Conservation (phyloP, 2,888 invertebrate species). For the Nipponacmea schrenckii region DNA sequence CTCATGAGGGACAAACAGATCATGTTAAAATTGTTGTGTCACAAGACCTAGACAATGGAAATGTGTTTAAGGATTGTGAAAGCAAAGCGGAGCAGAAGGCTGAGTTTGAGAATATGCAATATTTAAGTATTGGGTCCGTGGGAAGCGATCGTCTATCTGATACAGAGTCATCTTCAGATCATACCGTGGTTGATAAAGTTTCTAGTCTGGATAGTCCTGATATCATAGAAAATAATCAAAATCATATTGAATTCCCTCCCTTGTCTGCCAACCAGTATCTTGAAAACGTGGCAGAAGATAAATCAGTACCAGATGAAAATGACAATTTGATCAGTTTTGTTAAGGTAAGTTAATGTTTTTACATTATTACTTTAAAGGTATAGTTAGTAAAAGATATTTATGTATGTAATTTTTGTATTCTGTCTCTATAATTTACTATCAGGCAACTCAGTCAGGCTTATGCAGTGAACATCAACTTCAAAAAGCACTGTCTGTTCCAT, state of each 20-base stretch:
- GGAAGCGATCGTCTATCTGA: conserved; percentile 25
- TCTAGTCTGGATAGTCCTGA: conserved; percentile 23
- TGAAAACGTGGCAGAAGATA: background rate
- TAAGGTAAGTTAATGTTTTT: no score
- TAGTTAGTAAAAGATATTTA: no score
- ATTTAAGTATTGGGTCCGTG: conserved; percentile 24
- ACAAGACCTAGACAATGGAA: background rate
- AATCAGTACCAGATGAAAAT: conserved; percentile 23
- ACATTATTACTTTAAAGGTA: no score
- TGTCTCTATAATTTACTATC: no score
- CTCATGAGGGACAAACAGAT: background rate
- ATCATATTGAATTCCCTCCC: no score
- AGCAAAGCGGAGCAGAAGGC: background rate
- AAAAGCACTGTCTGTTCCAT: no score
- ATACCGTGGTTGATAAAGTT: conserved; percentile 36
- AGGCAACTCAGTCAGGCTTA: no score
- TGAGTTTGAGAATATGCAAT: conserved; percentile 8
- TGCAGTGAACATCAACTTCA: no score
- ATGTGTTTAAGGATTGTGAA: background rate
- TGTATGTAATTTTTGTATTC: no score
- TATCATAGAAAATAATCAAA: background rate
- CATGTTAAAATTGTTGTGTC: conserved; percentile 24
- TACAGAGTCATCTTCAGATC: conserved; percentile 37
- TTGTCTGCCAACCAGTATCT: conserved; percentile 9
- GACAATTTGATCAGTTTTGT: conserved; percentile 17